Evolutionary conservation across 2,797 vertebrate genomes (phyloP).

Genomic region (Taenioides sp.): DNA sequence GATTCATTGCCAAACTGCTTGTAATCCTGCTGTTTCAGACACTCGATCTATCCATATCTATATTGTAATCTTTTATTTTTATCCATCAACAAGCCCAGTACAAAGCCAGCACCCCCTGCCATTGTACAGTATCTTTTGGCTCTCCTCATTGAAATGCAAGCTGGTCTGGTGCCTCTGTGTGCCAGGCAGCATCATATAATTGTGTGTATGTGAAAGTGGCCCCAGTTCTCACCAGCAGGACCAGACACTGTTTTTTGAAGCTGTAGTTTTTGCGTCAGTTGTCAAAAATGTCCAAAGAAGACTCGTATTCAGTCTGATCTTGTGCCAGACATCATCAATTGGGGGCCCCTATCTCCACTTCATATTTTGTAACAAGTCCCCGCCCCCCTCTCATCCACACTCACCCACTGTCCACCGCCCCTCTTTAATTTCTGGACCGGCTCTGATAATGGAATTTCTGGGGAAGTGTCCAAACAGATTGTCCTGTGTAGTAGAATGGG

Average conservation of each 20-base stretch:
- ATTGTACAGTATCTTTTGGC: slow-evolving; percentile 42
- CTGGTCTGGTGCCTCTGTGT: slow-evolving; percentile 38
- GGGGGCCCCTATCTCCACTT: slow-evolving; percentile 53
- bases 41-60: slow-evolving; percentile 49
- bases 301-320: slow-evolving; percentile 69
- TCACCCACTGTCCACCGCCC: slow-evolving; percentile 44
- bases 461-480: slow-evolving; percentile 51
- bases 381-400: slow-evolving; percentile 20
- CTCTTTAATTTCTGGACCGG: slow-evolving; percentile 54
- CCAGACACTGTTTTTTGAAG: slow-evolving; percentile 62
- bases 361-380: slow-evolving; percentile 46
- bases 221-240: slow-evolving; percentile 76
- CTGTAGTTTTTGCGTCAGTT: slow-evolving; percentile 59
- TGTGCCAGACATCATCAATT: slow-evolving; percentile 71
- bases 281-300: slow-evolving; percentile 54
- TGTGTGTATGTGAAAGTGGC: slow-evolving; percentile 29
- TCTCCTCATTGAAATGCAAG: slow-evolving; percentile 39
- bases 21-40: slow-evolving; percentile 54
- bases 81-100: slow-evolving; percentile 12
- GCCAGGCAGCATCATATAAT: slow-evolving; percentile 22
- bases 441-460: slow-evolving; percentile 64
- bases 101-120: slow-evolving; percentile 18
- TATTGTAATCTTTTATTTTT: slow-evolving; percentile 44
- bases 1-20: slow-evolving; percentile 30
- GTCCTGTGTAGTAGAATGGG: slow-evolving; percentile 31